phyloP scores from a whole-genome alignment of 2,888 invertebrate species.

The Allolobophora icterica region DNA sequence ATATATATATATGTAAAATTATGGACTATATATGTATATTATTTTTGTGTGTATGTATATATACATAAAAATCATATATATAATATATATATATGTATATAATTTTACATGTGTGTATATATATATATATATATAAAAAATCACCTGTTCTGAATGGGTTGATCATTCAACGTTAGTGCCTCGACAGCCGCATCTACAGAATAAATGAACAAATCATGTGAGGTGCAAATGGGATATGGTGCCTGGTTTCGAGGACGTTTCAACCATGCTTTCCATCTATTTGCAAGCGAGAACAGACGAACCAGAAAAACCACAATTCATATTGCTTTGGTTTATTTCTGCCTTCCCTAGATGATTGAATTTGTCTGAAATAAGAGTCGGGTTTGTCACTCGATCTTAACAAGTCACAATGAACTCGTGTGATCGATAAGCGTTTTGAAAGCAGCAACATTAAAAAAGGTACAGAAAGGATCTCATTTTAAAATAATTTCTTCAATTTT shows the following conservation, averaged over 20 bases:
- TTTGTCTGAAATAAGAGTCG: not conserved
- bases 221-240: not conserved
- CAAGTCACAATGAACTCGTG: not conserved
- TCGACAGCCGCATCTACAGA: not conserved
- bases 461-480: not conserved
- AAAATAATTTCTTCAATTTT: not conserved
- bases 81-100: not conserved
- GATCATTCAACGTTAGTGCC: not conserved
- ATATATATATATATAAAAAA: conserved; percentile 4
- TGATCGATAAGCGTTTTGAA: too few relatives aligned
- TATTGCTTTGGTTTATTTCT: not conserved
- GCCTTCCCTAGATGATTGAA: not conserved
- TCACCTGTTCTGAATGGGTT: conserved; percentile 17
- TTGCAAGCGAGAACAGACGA: not conserved
- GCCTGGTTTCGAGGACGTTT: not conserved
- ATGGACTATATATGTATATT: not conserved
- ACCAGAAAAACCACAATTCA: not conserved
- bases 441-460: not conserved
- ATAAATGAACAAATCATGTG: not conserved
- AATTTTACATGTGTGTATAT: not conserved
- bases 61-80: not conserved
- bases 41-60: not conserved
- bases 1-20: not conserved
- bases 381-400: not conserved
- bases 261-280: not conserved